phyloP scores from a whole-genome alignment of 2,888 invertebrate species.

The Netelia virgata region DNA sequence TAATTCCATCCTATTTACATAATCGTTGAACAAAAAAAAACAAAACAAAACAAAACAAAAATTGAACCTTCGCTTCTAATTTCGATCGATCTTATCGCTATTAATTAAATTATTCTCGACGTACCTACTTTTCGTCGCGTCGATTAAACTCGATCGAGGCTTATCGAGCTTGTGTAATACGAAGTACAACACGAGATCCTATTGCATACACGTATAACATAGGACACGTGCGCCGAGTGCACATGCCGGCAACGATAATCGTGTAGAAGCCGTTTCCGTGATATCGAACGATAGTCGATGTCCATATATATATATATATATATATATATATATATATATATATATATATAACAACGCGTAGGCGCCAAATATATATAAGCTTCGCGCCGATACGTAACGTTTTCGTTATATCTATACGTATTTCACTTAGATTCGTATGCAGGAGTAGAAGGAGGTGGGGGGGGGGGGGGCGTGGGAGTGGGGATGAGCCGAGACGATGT shows the following conservation, averaged over 20 bases:
- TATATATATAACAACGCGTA: not conserved
- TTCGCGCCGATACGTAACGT: not conserved
- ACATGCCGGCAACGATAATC: constrained; percentile 48
- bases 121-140: too few species aligned
- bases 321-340: constrained; percentile 17
- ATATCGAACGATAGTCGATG: constrained; percentile 57
- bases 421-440: constrained; percentile 50
- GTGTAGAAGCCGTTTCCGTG: constrained; percentile 30
- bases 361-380: not conserved
- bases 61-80: too few species aligned
- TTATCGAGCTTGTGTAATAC: not conserved
- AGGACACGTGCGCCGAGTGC: constrained; percentile 5
- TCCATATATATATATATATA: constrained; percentile 12
- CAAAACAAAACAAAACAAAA: not conserved
- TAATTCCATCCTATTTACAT: not conserved
- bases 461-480: not conserved
- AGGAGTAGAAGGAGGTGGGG: not conserved
- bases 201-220: not conserved
- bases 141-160: too few species aligned
- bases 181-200: not conserved
- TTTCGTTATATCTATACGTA: constrained; percentile 39
- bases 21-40: not conserved
- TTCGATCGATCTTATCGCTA: too few species aligned
- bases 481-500: constrained; percentile 37
- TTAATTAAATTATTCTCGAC: too few species aligned